Conservation (phyloP, 2,888 invertebrate species). For the Agrochola lota region DNA sequence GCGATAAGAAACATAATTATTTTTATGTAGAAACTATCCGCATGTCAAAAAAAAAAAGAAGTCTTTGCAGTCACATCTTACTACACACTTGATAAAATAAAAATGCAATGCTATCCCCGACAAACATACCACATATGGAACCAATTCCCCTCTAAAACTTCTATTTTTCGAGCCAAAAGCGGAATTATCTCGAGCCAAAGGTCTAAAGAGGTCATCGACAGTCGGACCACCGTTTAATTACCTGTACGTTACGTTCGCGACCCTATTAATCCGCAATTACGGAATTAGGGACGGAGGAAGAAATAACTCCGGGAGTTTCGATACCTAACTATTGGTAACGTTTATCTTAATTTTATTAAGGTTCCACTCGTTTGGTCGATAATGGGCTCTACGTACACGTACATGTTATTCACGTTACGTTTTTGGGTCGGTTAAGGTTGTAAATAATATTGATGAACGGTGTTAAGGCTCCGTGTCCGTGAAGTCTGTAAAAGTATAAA, state of each 20-base stretch:
- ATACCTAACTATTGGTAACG: constrained; percentile 51
- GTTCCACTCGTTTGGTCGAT: constrained; percentile 28
- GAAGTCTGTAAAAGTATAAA: too few relatives aligned
- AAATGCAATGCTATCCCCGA: not conserved
- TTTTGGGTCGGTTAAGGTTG: not conserved
- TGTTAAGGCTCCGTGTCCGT: too few relatives aligned
- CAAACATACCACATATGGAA: not conserved
- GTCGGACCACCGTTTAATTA: constrained; percentile 68
- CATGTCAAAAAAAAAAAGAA: not conserved
- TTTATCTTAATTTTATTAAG: constrained; percentile 68
- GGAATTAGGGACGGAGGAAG: constrained; percentile 59
- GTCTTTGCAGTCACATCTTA: not conserved
- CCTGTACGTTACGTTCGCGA: constrained; percentile 67
- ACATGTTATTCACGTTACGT: constrained; percentile 3
- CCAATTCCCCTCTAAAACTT: constrained; percentile 37
- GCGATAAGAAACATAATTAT: too few relatives aligned
- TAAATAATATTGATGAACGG: not conserved
- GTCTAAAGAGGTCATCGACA: constrained; percentile 65
- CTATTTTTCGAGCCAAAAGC: constrained; percentile 49
- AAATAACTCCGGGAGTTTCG: constrained; percentile 60
- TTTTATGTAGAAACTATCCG: not conserved
- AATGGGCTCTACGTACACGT: constrained; percentile 26
- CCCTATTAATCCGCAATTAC: constrained; percentile 73
- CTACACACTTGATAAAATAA: not conserved
- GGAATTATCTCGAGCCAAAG: constrained; percentile 52